Evolutionary conservation across 2,888 invertebrate species (phyloP).

Genomic region (Sepioteuthis lessoniana): DNA sequence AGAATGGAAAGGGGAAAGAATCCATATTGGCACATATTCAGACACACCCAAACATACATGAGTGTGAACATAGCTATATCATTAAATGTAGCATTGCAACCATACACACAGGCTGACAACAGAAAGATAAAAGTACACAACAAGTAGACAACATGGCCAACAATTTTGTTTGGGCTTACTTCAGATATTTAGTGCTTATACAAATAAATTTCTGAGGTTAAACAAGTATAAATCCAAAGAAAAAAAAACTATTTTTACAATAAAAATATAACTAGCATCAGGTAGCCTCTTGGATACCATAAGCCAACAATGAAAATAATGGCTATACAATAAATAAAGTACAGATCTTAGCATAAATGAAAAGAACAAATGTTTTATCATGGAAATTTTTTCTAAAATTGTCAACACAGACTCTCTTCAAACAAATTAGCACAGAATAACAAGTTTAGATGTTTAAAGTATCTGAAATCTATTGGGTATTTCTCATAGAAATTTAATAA

Average conservation of each 20-base stretch:
- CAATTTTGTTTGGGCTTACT: background rate
- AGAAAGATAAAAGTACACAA: background rate
- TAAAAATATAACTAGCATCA: constrained; percentile 7
- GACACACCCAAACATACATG: background rate
- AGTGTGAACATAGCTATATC: background rate
- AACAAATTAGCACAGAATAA: background rate
- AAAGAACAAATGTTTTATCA: too few relatives aligned
- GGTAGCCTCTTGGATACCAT: background rate
- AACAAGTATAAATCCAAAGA: background rate
- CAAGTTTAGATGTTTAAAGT: background rate
- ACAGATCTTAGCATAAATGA: background rate
- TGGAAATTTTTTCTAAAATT: background rate
- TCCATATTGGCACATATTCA: constrained; percentile 6
- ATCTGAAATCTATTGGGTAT: background rate
- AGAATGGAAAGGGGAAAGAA: background rate
- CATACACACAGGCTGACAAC: background rate
- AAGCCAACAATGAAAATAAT: background rate
- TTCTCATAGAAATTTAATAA: background rate
- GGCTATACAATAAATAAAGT: background rate
- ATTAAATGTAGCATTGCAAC: background rate
- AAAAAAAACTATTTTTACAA: background rate
- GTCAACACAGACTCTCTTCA: background rate
- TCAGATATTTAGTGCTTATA: constrained; percentile 23
- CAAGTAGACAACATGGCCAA: background rate
- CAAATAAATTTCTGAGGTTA: background rate